Percentiles rank a stretch among this genome's conserved stretches.
These are phyloP conservation scores for Channa maculata DNA, from an alignment of 2,113 vertebrate genomes.

Conservation along the genomic window DNA sequence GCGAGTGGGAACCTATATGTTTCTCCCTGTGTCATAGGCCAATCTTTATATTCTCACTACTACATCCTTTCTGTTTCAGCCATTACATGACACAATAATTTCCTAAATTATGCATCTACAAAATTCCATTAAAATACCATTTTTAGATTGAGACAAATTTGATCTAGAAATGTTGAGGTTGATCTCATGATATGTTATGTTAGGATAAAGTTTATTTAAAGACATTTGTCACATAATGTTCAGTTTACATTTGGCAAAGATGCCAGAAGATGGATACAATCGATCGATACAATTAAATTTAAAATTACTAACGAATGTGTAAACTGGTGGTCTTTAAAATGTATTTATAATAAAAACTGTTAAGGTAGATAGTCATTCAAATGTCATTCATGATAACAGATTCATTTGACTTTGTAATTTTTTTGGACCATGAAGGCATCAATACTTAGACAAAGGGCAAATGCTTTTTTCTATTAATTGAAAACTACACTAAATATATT, in stretches of 20 bases:
- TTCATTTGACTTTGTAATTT: no score
- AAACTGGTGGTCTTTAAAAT: no score
- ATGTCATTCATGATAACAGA: no score
- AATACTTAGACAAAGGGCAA: no score
- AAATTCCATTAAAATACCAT: conserved; percentile 13
- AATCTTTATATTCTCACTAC: neutral
- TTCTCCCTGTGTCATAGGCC: no score
- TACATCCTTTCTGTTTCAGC: conserved; percentile 25
- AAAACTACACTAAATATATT: no score
- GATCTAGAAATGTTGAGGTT: conserved; percentile 7
- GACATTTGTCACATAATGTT: neutral
- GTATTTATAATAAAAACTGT: no score
- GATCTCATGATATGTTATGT: neutral
- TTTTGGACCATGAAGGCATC: no score
- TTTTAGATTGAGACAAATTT: neutral
- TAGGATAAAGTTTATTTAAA: conserved; percentile 7
- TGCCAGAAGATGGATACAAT: neutral
- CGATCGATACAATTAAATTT: neutral
- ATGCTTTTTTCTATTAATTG: no score
- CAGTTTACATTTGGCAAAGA: neutral
- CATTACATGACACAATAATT: conserved; percentile 16
- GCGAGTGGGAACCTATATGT: neutral
- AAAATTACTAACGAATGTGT: no score
- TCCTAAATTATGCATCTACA: conserved; percentile 8
- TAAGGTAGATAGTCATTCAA: no score